Percentiles rank a stretch among this genome's conserved stretches.
phyloP scores from a whole-genome alignment of 1,140 invertebrate species.

The Ostrea edulis region DNA sequence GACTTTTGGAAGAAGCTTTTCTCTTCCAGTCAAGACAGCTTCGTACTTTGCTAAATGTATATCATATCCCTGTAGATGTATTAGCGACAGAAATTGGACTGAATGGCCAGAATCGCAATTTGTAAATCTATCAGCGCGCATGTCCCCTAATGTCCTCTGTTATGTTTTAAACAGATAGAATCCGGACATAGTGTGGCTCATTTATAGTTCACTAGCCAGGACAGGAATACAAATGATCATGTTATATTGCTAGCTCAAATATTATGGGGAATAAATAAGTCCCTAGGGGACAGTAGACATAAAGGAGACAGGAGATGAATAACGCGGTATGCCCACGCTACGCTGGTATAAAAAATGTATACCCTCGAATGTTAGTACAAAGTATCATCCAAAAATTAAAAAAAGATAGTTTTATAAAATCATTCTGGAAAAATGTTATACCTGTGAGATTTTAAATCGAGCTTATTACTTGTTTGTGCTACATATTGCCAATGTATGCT shows the following conservation, averaged over 20 bases:
- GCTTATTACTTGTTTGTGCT: too few relatives aligned
- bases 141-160: not conserved
- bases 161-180: conserved; percentile 21
- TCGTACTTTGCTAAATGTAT: not conserved
- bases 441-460: too few relatives aligned
- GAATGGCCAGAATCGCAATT: not conserved
- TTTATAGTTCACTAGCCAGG: not conserved
- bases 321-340: not conserved
- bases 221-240: conserved; percentile 5
- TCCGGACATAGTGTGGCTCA: not conserved
- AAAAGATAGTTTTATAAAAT: too few relatives aligned
- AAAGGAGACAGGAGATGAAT: not conserved
- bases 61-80: not conserved
- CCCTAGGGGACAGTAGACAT: not conserved
- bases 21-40: too few relatives aligned
- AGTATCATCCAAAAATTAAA: too few relatives aligned
- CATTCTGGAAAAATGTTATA: too few relatives aligned
- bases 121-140: not conserved
- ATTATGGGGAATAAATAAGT: conserved; percentile 7
- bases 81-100: not conserved
- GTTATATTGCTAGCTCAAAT: conserved; percentile 6
- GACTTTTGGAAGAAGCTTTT: too few relatives aligned
- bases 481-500: too few relatives aligned
- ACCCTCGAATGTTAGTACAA: too few relatives aligned
- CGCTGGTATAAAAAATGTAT: too few relatives aligned